Base-by-base conservation (phyloP, 2,797 vertebrate species). In the Periophthalmus magnuspinnatus region DNA sequence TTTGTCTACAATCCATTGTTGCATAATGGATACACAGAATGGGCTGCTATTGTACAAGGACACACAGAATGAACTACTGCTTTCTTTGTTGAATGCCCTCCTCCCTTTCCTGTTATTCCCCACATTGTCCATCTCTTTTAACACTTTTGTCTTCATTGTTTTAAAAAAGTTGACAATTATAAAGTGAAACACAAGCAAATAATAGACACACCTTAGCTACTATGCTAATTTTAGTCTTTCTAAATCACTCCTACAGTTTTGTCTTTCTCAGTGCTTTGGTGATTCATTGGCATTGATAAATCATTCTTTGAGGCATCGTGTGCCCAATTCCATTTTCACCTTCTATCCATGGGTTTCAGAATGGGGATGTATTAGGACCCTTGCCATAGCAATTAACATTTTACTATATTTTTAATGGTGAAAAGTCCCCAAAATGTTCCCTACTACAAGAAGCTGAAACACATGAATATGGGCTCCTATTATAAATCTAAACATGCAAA, bases 281-380 rank as follows among this genome's bases (percentile, higher is more conserved):
- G 32, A 47, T 79, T 75, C 74, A 52, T 64, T 57, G 54, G 60
- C 65, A 21, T 59, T 59, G 56, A 85, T 79, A 65, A 75, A 78
- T 82, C 21, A 68, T 24, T 57, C 65, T 78, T 24, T 62, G 62
- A 59, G 63, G 60, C 63, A 59, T 65, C 81, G 74, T 69, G 64
- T 69, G 79, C 74, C 55, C 34, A 75, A 76, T 74, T 85, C 28
- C 45, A 59, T 82, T 83, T 68, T 28, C 11, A 38, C 58, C 52
- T 56, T 36, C 56, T 8, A 3, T 45, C 11, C 13, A 45, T 45
- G 41, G 13, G 41, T 45, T 14, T 45, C 41, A 45, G 41, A 38
- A 38, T 11, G 2, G 41, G 41, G 38, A 41, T 11, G 13, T 11
- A 13, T 41, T 41, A 41, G 11, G 38, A 2, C 38, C 3, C 10